These are phyloP conservation scores for Coenonympha arcania DNA, from an alignment of 2,888 invertebrate genomes.

Conservation along the genomic window DNA sequence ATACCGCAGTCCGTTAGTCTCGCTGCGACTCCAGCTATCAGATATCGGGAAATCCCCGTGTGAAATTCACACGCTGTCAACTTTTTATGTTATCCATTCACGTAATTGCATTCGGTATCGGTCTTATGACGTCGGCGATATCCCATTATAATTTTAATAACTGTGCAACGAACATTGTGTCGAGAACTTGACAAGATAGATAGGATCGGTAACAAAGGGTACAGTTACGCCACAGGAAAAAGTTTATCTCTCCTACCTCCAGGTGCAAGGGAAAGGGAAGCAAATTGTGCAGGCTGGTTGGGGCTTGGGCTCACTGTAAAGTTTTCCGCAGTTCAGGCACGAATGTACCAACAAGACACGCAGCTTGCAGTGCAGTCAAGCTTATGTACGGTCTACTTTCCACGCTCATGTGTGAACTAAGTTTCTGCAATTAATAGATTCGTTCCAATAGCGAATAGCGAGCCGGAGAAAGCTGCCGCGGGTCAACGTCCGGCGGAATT, in stretches of 20 bases:
- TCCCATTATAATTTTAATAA: slow-evolving; percentile 8
- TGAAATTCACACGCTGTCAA: slow-evolving; percentile 28
- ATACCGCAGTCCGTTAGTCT: slow-evolving; percentile 10
- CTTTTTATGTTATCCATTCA: slow-evolving; percentile 17
- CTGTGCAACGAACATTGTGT: slow-evolving; percentile 7
- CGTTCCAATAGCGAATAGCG: slow-evolving; percentile 73
- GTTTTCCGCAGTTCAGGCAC: too few species aligned
- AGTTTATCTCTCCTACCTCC: too few species aligned
- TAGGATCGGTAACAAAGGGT: not conserved
- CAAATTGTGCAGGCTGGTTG: too few species aligned
- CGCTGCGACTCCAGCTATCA: slow-evolving; percentile 19
- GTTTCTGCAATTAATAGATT: slow-evolving; percentile 75
- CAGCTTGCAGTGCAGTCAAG: slow-evolving; percentile 17
- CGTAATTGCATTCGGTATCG: slow-evolving; percentile 15
- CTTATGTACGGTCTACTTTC: slow-evolving; percentile 54
- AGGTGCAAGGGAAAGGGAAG: too few species aligned
- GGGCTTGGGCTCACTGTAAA: too few species aligned
- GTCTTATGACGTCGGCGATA: slow-evolving; percentile 7
- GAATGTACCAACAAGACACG: too few species aligned
- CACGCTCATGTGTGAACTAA: slow-evolving; percentile 72
- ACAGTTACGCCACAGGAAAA: not conserved
- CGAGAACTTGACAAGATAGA: slow-evolving; percentile 5
- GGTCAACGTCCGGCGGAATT: slow-evolving; percentile 70
- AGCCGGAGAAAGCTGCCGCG: slow-evolving; percentile 67
- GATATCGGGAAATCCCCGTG: slow-evolving; percentile 31